These are phyloP conservation scores for Hemicentrotus pulcherrimus DNA, from an alignment of 35 echinoderm and acorn worm genomes.

Conservation along the genomic window DNA sequence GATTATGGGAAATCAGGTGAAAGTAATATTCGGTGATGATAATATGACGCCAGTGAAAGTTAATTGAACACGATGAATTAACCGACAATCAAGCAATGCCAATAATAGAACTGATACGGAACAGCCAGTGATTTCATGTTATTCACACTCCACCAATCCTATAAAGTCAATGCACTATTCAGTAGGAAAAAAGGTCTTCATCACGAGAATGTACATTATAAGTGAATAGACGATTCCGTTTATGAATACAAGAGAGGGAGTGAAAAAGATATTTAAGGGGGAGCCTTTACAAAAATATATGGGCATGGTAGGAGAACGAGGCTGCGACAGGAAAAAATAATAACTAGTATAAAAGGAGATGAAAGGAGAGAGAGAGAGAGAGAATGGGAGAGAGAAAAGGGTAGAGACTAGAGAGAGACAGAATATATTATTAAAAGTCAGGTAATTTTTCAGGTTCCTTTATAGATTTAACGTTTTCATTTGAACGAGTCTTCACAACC, in stretches of 20 bases:
- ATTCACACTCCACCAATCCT: neutral
- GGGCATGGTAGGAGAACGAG: too few species aligned
- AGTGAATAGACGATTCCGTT: neutral
- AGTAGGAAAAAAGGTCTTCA: neutral
- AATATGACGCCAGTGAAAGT: neutral
- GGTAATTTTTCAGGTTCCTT: too few species aligned
- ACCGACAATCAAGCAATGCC: neutral
- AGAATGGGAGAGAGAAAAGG: neutral
- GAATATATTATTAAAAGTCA: too few species aligned
- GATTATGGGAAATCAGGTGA: neutral
- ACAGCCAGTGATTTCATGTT: conserved; percentile 1
- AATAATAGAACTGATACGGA: neutral
- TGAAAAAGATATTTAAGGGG: too few species aligned
- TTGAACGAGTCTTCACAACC: too few species aligned
- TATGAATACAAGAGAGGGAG: neutral
- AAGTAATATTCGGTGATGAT: neutral
- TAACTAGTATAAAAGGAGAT: too few species aligned
- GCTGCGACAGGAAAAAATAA: too few species aligned
- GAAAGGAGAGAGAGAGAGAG: too few species aligned
- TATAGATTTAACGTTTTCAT: too few species aligned
- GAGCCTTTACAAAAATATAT: too few species aligned
- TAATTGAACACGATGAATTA: neutral
- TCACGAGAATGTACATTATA: neutral
- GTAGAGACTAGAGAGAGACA: too few species aligned
- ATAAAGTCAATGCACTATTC: neutral